These are phyloP conservation scores for Aphaenogaster ashmeadi DNA, from an alignment of 1,140 invertebrate genomes.

Conservation along the genomic window DNA sequence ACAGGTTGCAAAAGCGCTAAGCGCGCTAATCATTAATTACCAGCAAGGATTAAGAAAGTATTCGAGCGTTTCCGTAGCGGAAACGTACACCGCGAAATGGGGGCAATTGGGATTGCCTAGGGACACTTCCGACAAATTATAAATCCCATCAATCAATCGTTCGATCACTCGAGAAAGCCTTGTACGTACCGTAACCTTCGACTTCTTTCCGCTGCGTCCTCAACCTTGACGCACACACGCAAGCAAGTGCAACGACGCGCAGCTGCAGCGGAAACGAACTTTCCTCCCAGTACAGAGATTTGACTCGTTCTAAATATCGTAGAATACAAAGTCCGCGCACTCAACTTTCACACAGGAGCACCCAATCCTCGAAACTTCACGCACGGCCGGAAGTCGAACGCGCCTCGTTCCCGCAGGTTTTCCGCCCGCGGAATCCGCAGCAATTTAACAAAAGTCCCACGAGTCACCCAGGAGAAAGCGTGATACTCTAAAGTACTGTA, in stretches of 20 bases:
- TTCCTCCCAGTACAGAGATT: neutral
- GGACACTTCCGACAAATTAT: neutral
- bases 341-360: neutral
- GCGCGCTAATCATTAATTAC: neutral
- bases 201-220: slow-evolving; percentile 56
- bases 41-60: neutral
- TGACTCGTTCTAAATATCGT: neutral
- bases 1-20: neutral
- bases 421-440: neutral
- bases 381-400: neutral
- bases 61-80: neutral
- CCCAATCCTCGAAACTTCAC: neutral
- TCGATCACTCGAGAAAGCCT: neutral
- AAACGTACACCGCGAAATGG: neutral
- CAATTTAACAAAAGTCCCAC: neutral
- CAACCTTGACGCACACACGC: slow-evolving; percentile 56
- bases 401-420: neutral
- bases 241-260: neutral
- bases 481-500: neutral
- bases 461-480: neutral
- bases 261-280: neutral
- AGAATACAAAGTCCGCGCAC: neutral
- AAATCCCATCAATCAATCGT: slow-evolving; percentile 10
- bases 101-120: neutral
- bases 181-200: slow-evolving; percentile 66